Evolutionary conservation across 1,140 invertebrate species (phyloP).

Genomic region (Dendrolimus punctatus): DNA sequence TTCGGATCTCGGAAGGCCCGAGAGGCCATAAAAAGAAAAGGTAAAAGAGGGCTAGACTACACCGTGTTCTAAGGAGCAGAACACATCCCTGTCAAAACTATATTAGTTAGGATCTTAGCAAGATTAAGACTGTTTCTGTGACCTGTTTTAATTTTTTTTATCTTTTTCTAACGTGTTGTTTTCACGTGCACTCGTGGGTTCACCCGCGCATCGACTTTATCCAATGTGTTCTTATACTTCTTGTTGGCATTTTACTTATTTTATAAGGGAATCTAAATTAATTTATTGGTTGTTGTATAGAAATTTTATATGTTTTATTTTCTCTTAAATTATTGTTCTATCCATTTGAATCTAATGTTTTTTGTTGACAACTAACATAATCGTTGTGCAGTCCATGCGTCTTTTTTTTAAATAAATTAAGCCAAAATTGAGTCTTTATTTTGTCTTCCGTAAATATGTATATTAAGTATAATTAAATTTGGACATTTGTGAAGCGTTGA

Average conservation of each 20-base stretch:
- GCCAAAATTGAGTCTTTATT: constrained; percentile 15
- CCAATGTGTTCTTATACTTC: constrained; percentile 70
- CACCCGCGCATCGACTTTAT: constrained; percentile 42
- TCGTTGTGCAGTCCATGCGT: constrained; percentile 58
- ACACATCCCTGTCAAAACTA: constrained; percentile 69
- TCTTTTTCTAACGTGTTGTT: constrained; percentile 53
- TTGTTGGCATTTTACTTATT: constrained; percentile 72
- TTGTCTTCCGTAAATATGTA: constrained; percentile 57
- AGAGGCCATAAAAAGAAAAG: constrained; percentile 13
- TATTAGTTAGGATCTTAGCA: constrained; percentile 69
- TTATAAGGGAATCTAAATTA: constrained; percentile 70
- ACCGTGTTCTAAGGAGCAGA: constrained; percentile 67
- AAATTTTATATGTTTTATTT: constrained; percentile 65
- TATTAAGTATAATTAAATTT: too few species aligned
- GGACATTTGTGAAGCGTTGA: too few species aligned
- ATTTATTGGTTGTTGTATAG: constrained; percentile 72
- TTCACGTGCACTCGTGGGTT: constrained; percentile 25
- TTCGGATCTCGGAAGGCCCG: constrained; percentile 53
- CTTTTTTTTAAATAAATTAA: constrained; percentile 1
- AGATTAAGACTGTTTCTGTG: constrained; percentile 71
- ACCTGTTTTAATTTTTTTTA: constrained; percentile 68
- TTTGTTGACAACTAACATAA: constrained; percentile 55
- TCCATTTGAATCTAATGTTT: constrained; percentile 36
- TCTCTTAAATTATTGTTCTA: constrained; percentile 65
- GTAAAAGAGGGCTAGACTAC: constrained; percentile 49